Conservation (phyloP, 1,140 invertebrate genomes). For the Whitmania pigra region DNA sequence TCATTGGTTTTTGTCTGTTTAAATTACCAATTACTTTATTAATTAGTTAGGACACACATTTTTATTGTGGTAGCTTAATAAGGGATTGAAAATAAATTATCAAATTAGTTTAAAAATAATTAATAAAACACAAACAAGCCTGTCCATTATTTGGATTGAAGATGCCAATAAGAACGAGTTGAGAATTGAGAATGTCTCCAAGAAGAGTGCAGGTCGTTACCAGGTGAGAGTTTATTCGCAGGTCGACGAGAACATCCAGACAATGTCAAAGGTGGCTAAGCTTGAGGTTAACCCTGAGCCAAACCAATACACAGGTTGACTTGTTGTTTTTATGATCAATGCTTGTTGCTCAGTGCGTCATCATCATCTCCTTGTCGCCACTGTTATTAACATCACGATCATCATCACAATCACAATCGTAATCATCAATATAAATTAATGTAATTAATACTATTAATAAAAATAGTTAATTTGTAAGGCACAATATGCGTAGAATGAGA, state of each 20-base stretch:
- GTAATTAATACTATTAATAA: background rate
- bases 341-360: background rate
- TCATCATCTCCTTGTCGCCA: too few species aligned
- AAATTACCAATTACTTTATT: background rate
- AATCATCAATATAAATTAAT: background rate
- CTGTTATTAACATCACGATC: too few species aligned
- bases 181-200: background rate
- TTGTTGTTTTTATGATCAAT: background rate
- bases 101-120: background rate
- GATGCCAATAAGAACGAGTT: constrained; percentile 8
- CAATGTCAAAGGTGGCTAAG: background rate
- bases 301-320: constrained; percentile 5
- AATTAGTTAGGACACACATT: background rate
- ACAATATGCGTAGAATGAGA: too few species aligned
- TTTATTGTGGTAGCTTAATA: background rate
- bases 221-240: constrained; percentile 12
- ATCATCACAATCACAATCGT: too few species aligned
- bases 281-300: constrained; percentile 2
- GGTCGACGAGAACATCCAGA: background rate
- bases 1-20: background rate
- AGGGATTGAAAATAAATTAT: background rate
- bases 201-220: constrained; percentile 10
- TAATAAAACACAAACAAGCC: background rate
- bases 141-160: background rate
- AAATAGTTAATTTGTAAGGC: too few species aligned